Evolutionary conservation across 2,888 invertebrate genomes (phyloP), one percentile per base, ranked within the genome.

Genomic region (Liposcelis brunnea): DNA sequence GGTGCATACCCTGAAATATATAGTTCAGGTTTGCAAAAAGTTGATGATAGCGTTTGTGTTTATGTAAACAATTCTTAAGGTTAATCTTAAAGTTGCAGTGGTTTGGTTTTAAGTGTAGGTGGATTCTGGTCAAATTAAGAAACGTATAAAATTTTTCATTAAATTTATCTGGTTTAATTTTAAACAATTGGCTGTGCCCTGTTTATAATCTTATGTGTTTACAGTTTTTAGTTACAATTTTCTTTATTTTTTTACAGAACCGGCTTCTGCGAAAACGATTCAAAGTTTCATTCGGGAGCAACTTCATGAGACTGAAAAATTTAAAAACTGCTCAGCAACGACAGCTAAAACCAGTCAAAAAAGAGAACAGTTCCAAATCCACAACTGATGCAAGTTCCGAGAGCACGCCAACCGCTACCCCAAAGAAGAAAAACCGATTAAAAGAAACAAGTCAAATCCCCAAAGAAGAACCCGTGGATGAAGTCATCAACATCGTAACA

Each of bases 231-330:
- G n/a, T n/a, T n/a, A n/a, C n/a, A n/a, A n/a, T n/a, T n/a, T n/a
- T n/a, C n/a, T n/a, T n/a, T 44, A 11, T 33, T 44, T 35, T 14
- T 32, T 21, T 18, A 7, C 53, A 53, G 53, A 53, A 51, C 37
- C 53, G 49, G 48, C 48, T 53, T 42, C 49, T 53, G 48, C 49
- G 53, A 50, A 53, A 52, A 47, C 49, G 52, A 50, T 50, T 49
- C 47, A 52, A 53, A 51, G 52, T 52, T n/a, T 18, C 40, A 6
- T 40, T 40, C 19, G 19, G 16, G 19, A 40, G 19, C 40, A 40
- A 19, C 40, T 40, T 40, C 40, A 14, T 40, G 15, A 16, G 40
- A 12, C 15, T 12, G 15, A 40, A 40, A 19, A n/a, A 18, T n/a
- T 21, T 40, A 12, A 40, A 14, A 16, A 18, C 40, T n/a, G 32